Percentiles rank a stretch among this genome's conserved stretches.
Conservation (phyloP, 2,888 invertebrate genomes). For the Spodoptera exigua region DNA sequence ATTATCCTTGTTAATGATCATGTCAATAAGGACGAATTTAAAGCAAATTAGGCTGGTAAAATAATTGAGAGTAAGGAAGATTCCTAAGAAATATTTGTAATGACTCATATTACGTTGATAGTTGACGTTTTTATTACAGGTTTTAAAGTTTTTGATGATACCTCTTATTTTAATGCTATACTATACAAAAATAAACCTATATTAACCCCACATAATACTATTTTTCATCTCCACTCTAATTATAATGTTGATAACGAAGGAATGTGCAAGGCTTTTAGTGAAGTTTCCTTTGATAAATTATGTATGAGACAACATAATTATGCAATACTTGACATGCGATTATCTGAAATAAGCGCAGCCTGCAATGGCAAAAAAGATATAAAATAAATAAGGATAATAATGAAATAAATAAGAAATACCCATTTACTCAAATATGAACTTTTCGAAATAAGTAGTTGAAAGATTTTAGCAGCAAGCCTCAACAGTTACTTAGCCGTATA, state of each 20-base stretch:
- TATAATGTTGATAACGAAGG: conserved; percentile 43
- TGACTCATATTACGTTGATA: conserved; percentile 13
- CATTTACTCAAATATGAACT: no score
- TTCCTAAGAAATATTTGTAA: conserved; percentile 5
- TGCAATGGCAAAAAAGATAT: background rate
- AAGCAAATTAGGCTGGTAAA: no score
- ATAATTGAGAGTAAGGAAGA: conserved; percentile 7
- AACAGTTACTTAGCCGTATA: conserved; percentile 9
- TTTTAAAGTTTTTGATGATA: conserved; percentile 12
- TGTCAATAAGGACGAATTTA: no score
- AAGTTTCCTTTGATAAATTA: conserved; percentile 22
- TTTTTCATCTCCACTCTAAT: conserved; percentile 10
- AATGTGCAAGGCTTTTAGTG: conserved; percentile 37
- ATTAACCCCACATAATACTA: conserved; percentile 28
- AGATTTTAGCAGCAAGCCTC: no score
- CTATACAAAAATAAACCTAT: conserved; percentile 27
- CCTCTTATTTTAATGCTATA: conserved; percentile 7
- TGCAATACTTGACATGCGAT: conserved; percentile 6
- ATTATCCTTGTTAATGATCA: no score
- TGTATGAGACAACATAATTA: conserved; percentile 25
- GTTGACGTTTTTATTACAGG: conserved; percentile 13
- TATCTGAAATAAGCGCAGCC: background rate
- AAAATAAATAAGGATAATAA: background rate
- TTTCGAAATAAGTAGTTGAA: no score
- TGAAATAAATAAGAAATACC: no score